Evolutionary conservation across 2,888 invertebrate genomes (phyloP), one percentile per base, ranked within the genome.

Genomic region (Tachina fera): DNA sequence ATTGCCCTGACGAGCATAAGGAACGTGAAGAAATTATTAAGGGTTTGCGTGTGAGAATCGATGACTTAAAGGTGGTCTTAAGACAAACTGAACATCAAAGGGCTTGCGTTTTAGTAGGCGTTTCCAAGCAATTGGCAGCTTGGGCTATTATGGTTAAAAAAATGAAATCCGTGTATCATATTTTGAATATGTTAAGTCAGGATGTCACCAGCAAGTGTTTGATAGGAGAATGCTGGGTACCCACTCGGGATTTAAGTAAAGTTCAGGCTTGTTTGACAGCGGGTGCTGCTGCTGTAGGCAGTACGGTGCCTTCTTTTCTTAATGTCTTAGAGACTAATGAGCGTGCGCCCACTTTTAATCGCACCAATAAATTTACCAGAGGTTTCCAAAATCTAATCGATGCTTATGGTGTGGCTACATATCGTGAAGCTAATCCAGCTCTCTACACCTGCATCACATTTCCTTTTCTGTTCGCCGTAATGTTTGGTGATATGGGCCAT

Each of bases 401-500:
- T 93, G 95, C 98, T 0, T 99, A 98, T 91, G 98, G 98, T 75
- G 95, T 98, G 11, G 97, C 98, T 82, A 96, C 96, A 71, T 99
- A 99, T 93, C 95, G 97, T 87, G 98, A 99, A 93, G 96, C 97
- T 88, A 99, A 98, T 93, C 98, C 98, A 90, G 97, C 97, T 41
- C 94, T 96, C 13, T 97, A 96, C 93, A 96, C 97, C 63, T 95
- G 97, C 90, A 96, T 98, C 88, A 97, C 98, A 3, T 98, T 98
- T 94, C 98, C 98, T 39, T 98, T 98, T 94, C 93, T 98, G 53
- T 98, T 98, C 93, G 97, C 97, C 72, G 96, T 98, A 89, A 98
- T 98, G 98, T 98, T 98, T 93, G 98, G 98, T 65, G 98, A 98
- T 92, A 94, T 96, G 91, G 98, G 98, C n/a, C 98, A 98, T 93